Evolutionary conservation across 2,797 vertebrate genomes (phyloP).

Genomic region (Adelosebastes latens): DNA sequence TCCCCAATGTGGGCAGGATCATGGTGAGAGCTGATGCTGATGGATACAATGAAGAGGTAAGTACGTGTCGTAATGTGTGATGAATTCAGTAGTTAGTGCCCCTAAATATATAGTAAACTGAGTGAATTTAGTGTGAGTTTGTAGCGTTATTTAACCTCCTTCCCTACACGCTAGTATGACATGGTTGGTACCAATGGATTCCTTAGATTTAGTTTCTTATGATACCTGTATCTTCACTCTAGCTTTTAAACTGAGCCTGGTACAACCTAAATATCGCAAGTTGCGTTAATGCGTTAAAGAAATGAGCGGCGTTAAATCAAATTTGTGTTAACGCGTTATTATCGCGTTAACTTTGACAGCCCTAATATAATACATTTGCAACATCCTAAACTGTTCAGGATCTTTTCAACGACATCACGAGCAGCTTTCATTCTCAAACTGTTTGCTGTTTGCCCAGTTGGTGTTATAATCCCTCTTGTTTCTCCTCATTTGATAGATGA

Average conservation of each 20-base stretch:
- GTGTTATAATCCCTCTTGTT: neutral
- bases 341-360: too few species aligned
- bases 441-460: neutral
- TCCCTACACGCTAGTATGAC: too few species aligned
- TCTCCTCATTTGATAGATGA: conserved; percentile 84
- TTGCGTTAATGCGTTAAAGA: too few species aligned
- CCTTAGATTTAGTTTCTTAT: too few species aligned
- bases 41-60: conserved; percentile 98
- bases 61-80: neutral
- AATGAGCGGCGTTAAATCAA: too few species aligned
- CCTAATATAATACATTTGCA: neutral
- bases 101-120: neutral
- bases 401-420: neutral
- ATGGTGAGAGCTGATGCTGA: conserved; percentile 92
- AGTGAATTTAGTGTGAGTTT: too few species aligned
- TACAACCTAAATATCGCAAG: too few species aligned
- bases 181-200: too few species aligned
- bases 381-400: neutral
- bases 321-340: too few species aligned
- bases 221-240: too few species aligned
- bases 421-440: neutral
- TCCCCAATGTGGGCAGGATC: conserved; percentile 96
- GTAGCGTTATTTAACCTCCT: too few species aligned
- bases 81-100: neutral
- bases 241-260: too few species aligned